Evolutionary conservation across 1,140 invertebrate species (phyloP), one percentile per base, ranked within the genome.

Genomic region (Phthorimaea operculella): DNA sequence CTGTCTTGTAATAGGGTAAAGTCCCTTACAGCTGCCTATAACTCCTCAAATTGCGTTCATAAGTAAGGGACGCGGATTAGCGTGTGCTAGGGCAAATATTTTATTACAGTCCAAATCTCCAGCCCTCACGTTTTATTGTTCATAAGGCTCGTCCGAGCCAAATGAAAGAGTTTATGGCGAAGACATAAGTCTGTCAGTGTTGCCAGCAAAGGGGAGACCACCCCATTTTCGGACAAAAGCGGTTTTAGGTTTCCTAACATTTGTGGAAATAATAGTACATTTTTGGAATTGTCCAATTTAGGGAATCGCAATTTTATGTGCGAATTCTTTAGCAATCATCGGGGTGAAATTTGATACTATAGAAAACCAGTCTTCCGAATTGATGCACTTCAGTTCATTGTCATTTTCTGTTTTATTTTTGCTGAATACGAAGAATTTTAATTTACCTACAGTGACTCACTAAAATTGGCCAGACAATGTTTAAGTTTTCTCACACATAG

Each of bases 101-200:
- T 84, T 84, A 84, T 84, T 82, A 84, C 79, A 76, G 81, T 77
- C 81, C 75, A 77, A 84, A 82, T 84, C 79, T 81, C 76, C 74
- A 76, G 76, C 81, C 79, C 81, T 82, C 77, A 70, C 72, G 74
- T 84, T 84, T 84, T 82, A 84, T 84, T 84, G 81, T 84, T 84
- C 81, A 84, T 84, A 84, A 84, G 81, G 70, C 79, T 82, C 76
- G 79, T 80, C 76, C 78, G 72, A 75, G 79, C 79, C 76, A 84
- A 84, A 84, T 84, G 81, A 84, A 84, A 84, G 74, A 81, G 78
- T 84, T 84, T 84, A 84, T 84, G 78, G 72, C 79, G 57, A 72
- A 70, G 73, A 71, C 72, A 74, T 80, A 80, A 81, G 76, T 74
- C 76, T 70, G 68, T 70, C 65, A 52, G 74, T 80, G 74, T 79